Evolutionary conservation across 2,113 vertebrate species (phyloP), one percentile per base, ranked within the genome.

Genomic region (Aegithalos caudatus): DNA sequence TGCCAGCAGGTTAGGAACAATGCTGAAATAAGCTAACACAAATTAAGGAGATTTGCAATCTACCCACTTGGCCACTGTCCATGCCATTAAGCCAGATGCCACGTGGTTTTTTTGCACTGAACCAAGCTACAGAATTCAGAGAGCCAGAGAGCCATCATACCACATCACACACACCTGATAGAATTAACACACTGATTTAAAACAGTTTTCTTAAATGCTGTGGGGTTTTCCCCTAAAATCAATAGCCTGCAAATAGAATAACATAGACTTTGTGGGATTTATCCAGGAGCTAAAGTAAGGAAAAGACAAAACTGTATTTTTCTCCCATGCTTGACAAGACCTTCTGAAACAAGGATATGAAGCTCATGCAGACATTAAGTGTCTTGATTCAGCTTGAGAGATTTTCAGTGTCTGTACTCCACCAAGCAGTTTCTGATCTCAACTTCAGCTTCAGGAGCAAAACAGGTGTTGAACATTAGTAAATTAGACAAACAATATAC

Each of bases 61-160:
- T 71, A 53, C 40, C 40, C 38, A 42, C 23, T 54, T 78, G 44
- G 58, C 54, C 62, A 20, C 27, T 21, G 18, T 33, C 47, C 89
- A 58, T 0, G 0, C 22, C 35, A 22, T 37, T 38, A 65, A 72
- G 12, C 18, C n/a, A 69, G 18, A 35, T 7, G 47, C n/a, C 27
- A 53, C 2, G 0, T 20, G n/a, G 16, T 45, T 69, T 18, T 37
- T 82, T 51, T 67, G 23, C 33, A 80, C 23, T 28, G 31, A 91
- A 67, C 13, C 5, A 1, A 65, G n/a, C 35, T 23, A 38, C 6
- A 61, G 69, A 90, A 33, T 14, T 67, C 73, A 56, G n/a, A 50
- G 6, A 47, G 45, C 9, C 20, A 24, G 22, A 31, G 28, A 58
- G 20, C 3, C 62, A 82, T 12, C 54, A 54, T 5, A 48, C 17